Evolutionary conservation across 92 coral and sea anemone species (phyloP).

Genomic region (Epizoanthus scotinus): DNA sequence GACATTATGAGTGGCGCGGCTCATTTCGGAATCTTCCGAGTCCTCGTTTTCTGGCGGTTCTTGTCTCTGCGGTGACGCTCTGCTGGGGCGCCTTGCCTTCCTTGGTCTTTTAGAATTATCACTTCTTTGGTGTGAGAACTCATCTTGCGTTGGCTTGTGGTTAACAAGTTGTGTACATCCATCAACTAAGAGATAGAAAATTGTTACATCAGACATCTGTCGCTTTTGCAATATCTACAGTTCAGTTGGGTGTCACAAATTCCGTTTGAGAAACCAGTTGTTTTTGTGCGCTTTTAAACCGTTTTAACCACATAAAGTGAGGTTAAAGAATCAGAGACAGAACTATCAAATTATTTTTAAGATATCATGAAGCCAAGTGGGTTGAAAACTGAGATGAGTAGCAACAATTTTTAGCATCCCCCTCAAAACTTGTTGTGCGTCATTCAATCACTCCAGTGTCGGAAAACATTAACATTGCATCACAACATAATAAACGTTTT

Average conservation of each 20-base stretch:
- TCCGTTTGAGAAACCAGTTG: not conserved
- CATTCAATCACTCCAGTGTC: not conserved
- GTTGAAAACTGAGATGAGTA: not conserved
- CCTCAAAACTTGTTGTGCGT: not conserved
- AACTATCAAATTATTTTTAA: not conserved
- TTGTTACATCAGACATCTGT: not conserved
- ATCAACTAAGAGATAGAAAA: constrained; percentile 41
- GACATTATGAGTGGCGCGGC: constrained; percentile 97
- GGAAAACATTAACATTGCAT: not conserved
- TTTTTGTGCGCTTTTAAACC: constrained; percentile 2
- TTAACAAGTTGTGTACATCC: constrained; percentile 58
- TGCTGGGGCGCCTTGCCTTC: constrained; percentile 77
- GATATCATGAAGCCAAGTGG: not conserved
- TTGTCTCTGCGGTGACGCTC: constrained; percentile 71
- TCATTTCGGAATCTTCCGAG: constrained; percentile 95
- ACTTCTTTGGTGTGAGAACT: constrained; percentile 65
- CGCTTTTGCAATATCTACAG: too few species aligned
- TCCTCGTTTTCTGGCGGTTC: constrained; percentile 84
- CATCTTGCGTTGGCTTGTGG: constrained; percentile 53
- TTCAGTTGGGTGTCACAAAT: not conserved
- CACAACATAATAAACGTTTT: not conserved
- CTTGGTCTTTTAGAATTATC: constrained; percentile 76
- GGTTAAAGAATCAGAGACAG: not conserved
- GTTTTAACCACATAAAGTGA: not conserved
- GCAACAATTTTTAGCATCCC: not conserved